A percentile compares a stretch with the other conserved stretches of the same genome.
Conservation (phyloP, 2,113 vertebrate genomes). For the Tautogolabrus adspersus region DNA sequence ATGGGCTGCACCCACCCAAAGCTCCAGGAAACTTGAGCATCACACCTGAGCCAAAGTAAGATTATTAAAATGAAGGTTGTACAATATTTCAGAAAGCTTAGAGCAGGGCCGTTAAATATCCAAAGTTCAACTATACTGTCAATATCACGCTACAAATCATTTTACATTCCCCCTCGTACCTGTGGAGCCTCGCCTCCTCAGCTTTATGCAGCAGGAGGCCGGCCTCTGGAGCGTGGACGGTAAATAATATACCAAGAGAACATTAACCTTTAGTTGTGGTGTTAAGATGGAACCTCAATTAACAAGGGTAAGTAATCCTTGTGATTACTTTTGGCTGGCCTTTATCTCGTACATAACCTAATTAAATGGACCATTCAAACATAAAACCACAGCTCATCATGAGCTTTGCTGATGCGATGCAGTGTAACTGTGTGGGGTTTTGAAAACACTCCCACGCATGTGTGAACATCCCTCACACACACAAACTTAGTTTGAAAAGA, state of each 20-base stretch:
- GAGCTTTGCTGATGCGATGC: conserved; percentile 69
- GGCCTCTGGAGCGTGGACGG: conserved; percentile 63
- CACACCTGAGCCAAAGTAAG: conserved; percentile 59
- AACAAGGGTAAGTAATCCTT: conserved; percentile 87
- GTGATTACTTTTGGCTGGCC: conserved; percentile 83
- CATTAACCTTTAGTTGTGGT: conserved; percentile 85
- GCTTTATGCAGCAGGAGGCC: conserved; percentile 6
- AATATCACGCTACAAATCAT: conserved; percentile 53
- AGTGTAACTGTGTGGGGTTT: conserved; percentile 53
- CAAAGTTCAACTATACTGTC: conserved; percentile 55
- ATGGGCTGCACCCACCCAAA: conserved; percentile 46
- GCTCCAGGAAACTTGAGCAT: conserved; percentile 51
- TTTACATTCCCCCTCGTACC: conserved; percentile 23
- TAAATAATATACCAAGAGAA: conserved; percentile 79
- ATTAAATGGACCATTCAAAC: conserved; percentile 84
- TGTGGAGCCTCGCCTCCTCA: conserved; percentile 50
- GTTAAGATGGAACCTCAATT: conserved; percentile 84
- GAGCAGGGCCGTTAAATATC: conserved; percentile 35
- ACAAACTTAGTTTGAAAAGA: conserved; percentile 16
- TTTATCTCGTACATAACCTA: conserved; percentile 82
- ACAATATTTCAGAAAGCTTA: conserved; percentile 47
- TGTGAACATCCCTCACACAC: conserved; percentile 5
- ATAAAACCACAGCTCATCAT: conserved; percentile 84
- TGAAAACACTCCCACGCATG: conserved; percentile 54
- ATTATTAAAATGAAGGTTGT: conserved; percentile 64